Evolutionary conservation across 1,140 invertebrate genomes (phyloP), one percentile per base, ranked within the genome.

Genomic region (Nilaparvata lugens): DNA sequence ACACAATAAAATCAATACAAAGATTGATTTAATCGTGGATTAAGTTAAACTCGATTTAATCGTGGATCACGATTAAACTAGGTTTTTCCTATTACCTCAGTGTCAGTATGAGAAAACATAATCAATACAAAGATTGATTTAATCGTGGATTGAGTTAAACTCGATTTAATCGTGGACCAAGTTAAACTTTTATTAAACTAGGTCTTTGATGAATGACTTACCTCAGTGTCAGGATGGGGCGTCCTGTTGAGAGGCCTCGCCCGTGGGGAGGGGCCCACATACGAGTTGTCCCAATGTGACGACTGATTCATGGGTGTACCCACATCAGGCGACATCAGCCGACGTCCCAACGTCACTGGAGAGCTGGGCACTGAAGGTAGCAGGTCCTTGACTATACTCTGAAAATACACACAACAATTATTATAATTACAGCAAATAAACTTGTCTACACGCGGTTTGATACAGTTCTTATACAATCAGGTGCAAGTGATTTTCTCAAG

Each of bases 361-460:
- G 28, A 43, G 31, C 18, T 40, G 7, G 2, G 7, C 2, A 14
- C 31, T 48, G n/a, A 38, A 7, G 23, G 24, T n/a, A 21, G 45
- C 18, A 56, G 19, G 21, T 43, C 35, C 14, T 56, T 62, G 2
- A 43, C 40, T 56, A 62, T 62, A 48, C 43, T 31, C 70, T 75
- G 35, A 75, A 72, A 2, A 73, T 71, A 45, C 67, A 69, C 19
- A 66, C 71, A 5, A 66, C 68, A 1, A 68, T 66, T 7, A 67
- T 64, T 62, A 62, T 69, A 66, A 52, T 58, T 65, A 28, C 11
- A 63, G 56, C 66, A 68, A 69, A 14, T 69, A 55, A 55, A 55
- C 11, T 11, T 13, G 11, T 11, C 13, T 11, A 19, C 11, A 11
- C 11, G 11, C 11, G 9, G 19, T 13, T 56, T 56, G 19, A 11